phyloP scores from a whole-genome alignment of 1,140 invertebrate species.

The Monochamus saltuarius region DNA sequence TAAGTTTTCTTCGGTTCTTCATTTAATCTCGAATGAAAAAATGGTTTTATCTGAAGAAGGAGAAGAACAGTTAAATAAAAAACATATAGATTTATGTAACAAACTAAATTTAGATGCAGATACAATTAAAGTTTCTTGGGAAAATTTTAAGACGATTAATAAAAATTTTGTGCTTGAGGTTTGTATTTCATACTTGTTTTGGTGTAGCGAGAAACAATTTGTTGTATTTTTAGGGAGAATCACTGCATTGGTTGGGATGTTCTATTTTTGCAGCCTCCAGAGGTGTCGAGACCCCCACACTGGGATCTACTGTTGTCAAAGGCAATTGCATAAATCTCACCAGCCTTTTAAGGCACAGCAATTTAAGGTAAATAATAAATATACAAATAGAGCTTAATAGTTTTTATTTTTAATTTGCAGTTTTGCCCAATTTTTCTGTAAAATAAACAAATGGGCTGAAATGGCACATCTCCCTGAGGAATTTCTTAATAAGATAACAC shows the following conservation, averaged over 20 bases:
- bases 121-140: slow-evolving; percentile 78
- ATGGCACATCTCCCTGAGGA: slow-evolving; percentile 87
- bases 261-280: slow-evolving; percentile 89
- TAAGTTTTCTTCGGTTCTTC: neutral
- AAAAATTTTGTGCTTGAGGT: slow-evolving; percentile 87
- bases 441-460: slow-evolving; percentile 94
- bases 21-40: slow-evolving; percentile 13
- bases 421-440: slow-evolving; percentile 92
- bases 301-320: slow-evolving; percentile 73
- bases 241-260: slow-evolving; percentile 93
- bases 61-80: slow-evolving; percentile 57
- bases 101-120: slow-evolving; percentile 83
- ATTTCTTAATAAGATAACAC: slow-evolving; percentile 82
- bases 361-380: slow-evolving; percentile 71
- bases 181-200: slow-evolving; percentile 41
- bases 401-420: slow-evolving; percentile 56
- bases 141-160: slow-evolving; percentile 75
- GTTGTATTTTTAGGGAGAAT: slow-evolving; percentile 73
- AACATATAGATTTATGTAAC: slow-evolving; percentile 71
- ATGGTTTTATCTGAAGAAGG: slow-evolving; percentile 52
- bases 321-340: slow-evolving; percentile 93
- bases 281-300: slow-evolving; percentile 76
- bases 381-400: neutral
- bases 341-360: slow-evolving; percentile 81
- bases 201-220: neutral